Evolutionary conservation across 2,797 vertebrate genomes (phyloP), one percentile per base, ranked within the genome.

Genomic region (Enteromius anoplus): DNA sequence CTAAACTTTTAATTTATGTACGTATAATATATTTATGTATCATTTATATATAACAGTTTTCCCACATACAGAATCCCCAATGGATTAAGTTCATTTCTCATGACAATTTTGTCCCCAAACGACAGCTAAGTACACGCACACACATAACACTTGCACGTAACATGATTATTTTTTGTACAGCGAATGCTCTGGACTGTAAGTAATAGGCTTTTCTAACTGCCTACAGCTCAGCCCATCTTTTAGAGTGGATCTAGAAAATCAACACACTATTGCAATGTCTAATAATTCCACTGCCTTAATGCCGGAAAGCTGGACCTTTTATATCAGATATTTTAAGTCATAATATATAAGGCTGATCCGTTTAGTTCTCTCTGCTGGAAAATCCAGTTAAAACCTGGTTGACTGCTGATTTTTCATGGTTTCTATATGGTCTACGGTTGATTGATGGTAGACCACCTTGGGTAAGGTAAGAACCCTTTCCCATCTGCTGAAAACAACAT

Each of bases 121-220:
- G 12, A 62, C 14, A 23, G 34, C 17, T 70, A 69, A 42, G 62
- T 68, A 68, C 47, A 60, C n/a, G 51, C 26, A 4, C 29, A 80
- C 51, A 55, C 17, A 79, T 19, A 51, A 76, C 68, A 81, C 80
- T 32, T 14, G 49, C 81, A 76, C 32, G 19, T 68, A 66, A 53
- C 26, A 66, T 75, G 60, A 76, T 82, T 58, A 55, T 42, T 5
- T 55, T 75, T 68, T 51, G 42, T 26, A 47, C 49, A 42, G 72
- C 11, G 17, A 40, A 82, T 45, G 49, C 72, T 82, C 64, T 82
- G 81, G 32, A 58, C 81, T 82, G 62, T 76, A 76, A 75, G 49
- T 82, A 76, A 82, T 51, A 69, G 72, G 81, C 58, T 82, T 76
- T 75, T 82, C 81, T 82, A 40, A 40, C 23, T 42, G 72, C 51